These are phyloP conservation scores for Macroteleia sp. DNA, from an alignment of 2,888 invertebrate species.

Conservation along the genomic window DNA sequence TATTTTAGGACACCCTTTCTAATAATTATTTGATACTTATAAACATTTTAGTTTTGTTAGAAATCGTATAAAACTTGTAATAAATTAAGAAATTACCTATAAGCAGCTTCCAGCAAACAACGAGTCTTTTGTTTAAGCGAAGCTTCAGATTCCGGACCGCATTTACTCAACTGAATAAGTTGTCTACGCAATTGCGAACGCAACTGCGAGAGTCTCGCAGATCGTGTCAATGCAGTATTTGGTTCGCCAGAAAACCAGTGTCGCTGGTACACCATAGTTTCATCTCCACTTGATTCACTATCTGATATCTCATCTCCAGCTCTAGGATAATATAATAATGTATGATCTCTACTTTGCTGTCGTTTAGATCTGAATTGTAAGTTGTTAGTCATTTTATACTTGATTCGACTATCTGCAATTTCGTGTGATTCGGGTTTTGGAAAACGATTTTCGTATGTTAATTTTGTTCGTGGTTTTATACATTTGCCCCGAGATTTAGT, in stretches of 20 bases:
- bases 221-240: constrained; percentile 74
- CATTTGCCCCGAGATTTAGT: constrained; percentile 76
- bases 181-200: constrained; percentile 84
- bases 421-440: constrained; percentile 12
- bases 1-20: too few relatives aligned
- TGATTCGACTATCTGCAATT: constrained; percentile 48
- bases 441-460: constrained; percentile 65
- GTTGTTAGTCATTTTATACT: constrained; percentile 70
- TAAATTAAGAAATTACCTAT: constrained; percentile 39
- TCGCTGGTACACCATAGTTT: constrained; percentile 81
- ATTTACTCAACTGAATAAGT: constrained; percentile 83
- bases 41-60: too few relatives aligned
- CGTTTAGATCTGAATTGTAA: constrained; percentile 70
- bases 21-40: too few relatives aligned
- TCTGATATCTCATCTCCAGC: constrained; percentile 84
- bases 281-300: constrained; percentile 83
- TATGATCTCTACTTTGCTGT: constrained; percentile 78
- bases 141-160: constrained; percentile 76
- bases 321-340: constrained; percentile 80
- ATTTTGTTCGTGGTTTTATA: constrained; percentile 75
- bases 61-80: too few relatives aligned
- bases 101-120: constrained; percentile 72
- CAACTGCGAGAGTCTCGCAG: constrained; percentile 79
- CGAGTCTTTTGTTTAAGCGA: constrained; percentile 74
- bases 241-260: constrained; percentile 83